Percentiles rank a stretch among this genome's conserved stretches.
Evolutionary conservation across 2,888 invertebrate genomes (phyloP).

Genomic region (Terebella lapidaria): DNA sequence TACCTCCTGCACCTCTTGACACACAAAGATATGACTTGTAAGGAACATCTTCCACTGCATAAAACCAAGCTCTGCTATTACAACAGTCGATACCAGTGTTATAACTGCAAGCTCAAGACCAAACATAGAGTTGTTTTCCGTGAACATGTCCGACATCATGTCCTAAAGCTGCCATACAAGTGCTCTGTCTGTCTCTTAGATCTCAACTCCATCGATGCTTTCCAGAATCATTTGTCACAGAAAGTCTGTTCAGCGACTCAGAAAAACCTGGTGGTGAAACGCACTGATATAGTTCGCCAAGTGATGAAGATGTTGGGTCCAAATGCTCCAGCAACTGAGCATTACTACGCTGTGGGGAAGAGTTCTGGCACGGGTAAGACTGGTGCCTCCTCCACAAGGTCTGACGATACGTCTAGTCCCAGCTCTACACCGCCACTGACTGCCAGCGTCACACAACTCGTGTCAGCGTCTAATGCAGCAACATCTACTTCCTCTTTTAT

Average conservation of each 20-base stretch:
- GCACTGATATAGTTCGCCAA: background rate
- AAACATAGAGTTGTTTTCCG: constrained; percentile 6
- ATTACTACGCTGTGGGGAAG: background rate
- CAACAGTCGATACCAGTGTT: constrained; percentile 9
- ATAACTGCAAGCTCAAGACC: constrained; percentile 6
- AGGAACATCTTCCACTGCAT: background rate
- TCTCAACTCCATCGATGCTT: background rate
- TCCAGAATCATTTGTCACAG: background rate
- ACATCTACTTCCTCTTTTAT: no score
- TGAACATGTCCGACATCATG: constrained; percentile 15
- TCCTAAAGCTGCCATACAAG: constrained; percentile 6
- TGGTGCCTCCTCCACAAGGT: background rate
- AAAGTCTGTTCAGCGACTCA: background rate
- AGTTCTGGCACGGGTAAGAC: background rate
- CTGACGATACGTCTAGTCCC: no score
- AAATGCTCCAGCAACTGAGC: background rate
- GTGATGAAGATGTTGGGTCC: background rate
- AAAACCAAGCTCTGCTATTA: constrained; percentile 14
- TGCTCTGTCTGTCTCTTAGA: constrained; percentile 2
- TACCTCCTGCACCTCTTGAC: background rate
- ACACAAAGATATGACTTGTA: background rate
- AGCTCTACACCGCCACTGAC: no score
- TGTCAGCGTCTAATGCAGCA: no score
- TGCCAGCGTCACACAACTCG: no score
- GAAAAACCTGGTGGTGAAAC: background rate